Evolutionary conservation across 2,888 invertebrate species (phyloP), one percentile per base, ranked within the genome.

Genomic region (Drosophila pseudotakahashii): DNA sequence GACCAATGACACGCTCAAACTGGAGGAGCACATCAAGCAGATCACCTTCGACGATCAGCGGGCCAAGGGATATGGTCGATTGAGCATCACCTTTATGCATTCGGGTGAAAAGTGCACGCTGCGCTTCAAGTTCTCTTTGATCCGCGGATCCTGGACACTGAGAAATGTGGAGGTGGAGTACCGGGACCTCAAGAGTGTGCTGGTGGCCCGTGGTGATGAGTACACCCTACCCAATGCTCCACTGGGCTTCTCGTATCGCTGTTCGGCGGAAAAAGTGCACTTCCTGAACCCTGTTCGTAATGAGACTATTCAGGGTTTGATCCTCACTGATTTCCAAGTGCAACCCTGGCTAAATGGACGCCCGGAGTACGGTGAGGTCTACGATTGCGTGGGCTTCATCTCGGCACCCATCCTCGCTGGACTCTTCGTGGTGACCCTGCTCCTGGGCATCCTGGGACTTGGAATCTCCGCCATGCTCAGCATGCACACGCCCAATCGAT

Each of bases 401-500:
- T 95, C 97, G 2, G 95, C 95, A 10, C 97, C 98, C 6, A 98
- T 99, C 82, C 97, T 97, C 97, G 96, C 97, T 58, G 98, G 98
- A 0, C 92, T 99, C 45, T 94, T 99, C 90, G 95, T 97, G 11
- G 94, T 95, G 0, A 92, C 95, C 45, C 94, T 99, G 76, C 93
- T 99, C 82, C 93, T 95, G 45, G 84, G 95, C 41, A 97, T 97
- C 52, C 93, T 99, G 73, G 94, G 95, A 16, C 94, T 96, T 91
- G 98, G 97, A 7, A 93, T 99, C 59, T 93, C 94, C 14, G 97
- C 98, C 95, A 95, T 99, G 77, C 93, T 97, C 93, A 97, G 97
- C 91, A 98, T 99, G 85, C 97, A 96, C 91, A 97, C 98, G 32
- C 98, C 98, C 95, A 99, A 99, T 92, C 94, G 97, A 87, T 99